phyloP scores from a whole-genome alignment of 2,888 invertebrate genomes.

The Cheilosia urbana region DNA sequence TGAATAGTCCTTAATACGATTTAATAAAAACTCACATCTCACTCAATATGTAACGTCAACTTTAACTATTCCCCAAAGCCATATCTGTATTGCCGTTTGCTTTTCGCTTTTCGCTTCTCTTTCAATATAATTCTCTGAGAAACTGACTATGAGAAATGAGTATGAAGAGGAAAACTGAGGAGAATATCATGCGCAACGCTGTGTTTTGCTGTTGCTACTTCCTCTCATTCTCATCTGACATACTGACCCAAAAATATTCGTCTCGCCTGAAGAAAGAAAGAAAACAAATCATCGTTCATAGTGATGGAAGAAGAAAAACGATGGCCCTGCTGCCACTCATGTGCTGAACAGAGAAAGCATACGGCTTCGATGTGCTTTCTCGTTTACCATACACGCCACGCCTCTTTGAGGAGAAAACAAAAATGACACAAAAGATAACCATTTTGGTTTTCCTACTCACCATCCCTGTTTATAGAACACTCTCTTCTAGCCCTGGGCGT shows the following conservation, averaged over 20 bases:
- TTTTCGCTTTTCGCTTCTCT: background rate
- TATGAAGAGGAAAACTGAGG: no score
- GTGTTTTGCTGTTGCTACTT: slow-evolving; percentile 1
- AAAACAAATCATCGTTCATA: slow-evolving; percentile 5
- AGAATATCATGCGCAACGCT: background rate
- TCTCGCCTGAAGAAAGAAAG: slow-evolving; percentile 36
- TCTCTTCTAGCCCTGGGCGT: slow-evolving; percentile 12
- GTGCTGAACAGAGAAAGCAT: slow-evolving; percentile 5
- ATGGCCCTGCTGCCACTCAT: no score
- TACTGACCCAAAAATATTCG: slow-evolving; percentile 68
- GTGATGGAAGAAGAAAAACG: slow-evolving; percentile 31
- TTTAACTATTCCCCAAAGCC: background rate
- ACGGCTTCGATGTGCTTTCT: background rate
- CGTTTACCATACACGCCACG: slow-evolving; percentile 1
- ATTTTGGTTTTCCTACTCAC: slow-evolving; percentile 41
- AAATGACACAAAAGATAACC: slow-evolving; percentile 29
- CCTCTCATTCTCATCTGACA: slow-evolving; percentile 59
- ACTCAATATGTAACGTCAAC: slow-evolving; percentile 14
- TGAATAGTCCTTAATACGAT: background rate
- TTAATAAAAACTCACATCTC: background rate
- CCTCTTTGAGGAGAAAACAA: background rate
- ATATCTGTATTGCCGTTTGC: background rate
- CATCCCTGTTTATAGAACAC: slow-evolving; percentile 17
- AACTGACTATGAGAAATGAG: background rate
- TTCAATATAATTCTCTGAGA: background rate